These are phyloP conservation scores for Arrhopalites spinosus DNA, from an alignment of 2,888 invertebrate genomes.

Conservation along the genomic window DNA sequence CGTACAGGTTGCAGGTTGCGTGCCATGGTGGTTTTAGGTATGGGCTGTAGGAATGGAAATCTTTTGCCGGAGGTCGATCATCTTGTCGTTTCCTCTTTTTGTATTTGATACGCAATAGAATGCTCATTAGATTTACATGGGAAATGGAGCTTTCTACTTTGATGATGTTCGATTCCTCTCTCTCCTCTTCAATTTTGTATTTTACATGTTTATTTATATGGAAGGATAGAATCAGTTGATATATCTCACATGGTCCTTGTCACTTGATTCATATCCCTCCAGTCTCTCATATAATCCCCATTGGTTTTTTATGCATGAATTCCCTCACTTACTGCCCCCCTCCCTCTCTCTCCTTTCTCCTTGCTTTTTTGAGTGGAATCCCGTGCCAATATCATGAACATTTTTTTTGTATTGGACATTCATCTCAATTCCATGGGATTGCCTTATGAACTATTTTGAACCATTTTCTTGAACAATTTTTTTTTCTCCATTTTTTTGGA, in stretches of 20 bases:
- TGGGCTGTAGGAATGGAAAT: background rate
- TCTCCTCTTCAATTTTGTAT: background rate
- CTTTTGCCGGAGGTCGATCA: constrained; percentile 31
- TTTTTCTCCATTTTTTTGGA: too few species aligned
- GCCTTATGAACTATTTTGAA: background rate
- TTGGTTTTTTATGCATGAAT: background rate
- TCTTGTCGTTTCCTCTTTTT: constrained; percentile 25
- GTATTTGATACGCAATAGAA: constrained; percentile 5
- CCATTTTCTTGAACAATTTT: background rate
- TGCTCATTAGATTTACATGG: constrained; percentile 32
- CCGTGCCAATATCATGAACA: too few species aligned
- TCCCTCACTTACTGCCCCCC: background rate
- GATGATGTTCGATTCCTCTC: constrained; percentile 18
- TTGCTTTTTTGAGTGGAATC: background rate
- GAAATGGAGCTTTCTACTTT: constrained; percentile 21
- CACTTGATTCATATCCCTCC: background rate
- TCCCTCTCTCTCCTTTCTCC: background rate
- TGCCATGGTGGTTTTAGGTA: background rate
- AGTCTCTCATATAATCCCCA: background rate
- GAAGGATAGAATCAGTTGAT: too few species aligned
- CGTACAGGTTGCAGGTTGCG: background rate
- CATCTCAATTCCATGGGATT: background rate
- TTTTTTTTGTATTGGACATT: background rate
- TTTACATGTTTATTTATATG: too few species aligned
- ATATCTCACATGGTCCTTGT: background rate